phyloP scores from a whole-genome alignment of 2,797 vertebrate genomes.

The Diceros bicornis region DNA sequence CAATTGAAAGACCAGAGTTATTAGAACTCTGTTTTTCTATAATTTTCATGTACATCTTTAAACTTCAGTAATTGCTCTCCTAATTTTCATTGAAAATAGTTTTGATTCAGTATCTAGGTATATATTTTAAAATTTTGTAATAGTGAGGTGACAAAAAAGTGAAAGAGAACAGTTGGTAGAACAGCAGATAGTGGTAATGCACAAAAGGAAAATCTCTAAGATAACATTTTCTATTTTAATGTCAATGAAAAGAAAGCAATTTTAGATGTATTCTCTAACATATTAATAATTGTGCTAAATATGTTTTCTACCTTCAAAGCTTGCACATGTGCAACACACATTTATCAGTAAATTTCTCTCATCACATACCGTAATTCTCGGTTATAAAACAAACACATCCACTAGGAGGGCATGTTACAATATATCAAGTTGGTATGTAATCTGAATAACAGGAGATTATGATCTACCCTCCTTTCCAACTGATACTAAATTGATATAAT shows the following conservation, averaged over 20 bases:
- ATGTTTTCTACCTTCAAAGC: not conserved
- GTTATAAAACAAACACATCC: not conserved
- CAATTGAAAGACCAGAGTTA: not conserved
- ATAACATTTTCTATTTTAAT: slow-evolving; percentile 83
- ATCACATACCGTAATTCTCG: not conserved
- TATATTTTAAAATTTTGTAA: slow-evolving; percentile 60
- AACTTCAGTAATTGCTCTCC: not conserved
- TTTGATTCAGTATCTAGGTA: not conserved
- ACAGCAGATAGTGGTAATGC: slow-evolving; percentile 54
- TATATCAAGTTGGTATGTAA: not conserved
- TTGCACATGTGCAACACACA: not conserved
- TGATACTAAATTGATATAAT: slow-evolving; percentile 30
- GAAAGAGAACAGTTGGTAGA: slow-evolving; percentile 8
- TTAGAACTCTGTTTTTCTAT: slow-evolving; percentile 16
- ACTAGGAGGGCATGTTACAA: not conserved
- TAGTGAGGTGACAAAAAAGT: not conserved
- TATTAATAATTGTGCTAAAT: slow-evolving; percentile 22
- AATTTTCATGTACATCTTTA: slow-evolving; percentile 51
- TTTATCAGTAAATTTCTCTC: not conserved
- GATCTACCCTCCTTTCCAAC: not conserved
- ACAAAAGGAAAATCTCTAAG: slow-evolving; percentile 46
- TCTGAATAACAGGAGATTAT: not conserved
- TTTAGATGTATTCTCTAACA: slow-evolving; percentile 83
- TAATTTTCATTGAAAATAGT: slow-evolving; percentile 48
- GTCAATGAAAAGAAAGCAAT: slow-evolving; percentile 73